phyloP scores from a whole-genome alignment of 2,888 invertebrate species.

The Temnothorax ravouxi region DNA sequence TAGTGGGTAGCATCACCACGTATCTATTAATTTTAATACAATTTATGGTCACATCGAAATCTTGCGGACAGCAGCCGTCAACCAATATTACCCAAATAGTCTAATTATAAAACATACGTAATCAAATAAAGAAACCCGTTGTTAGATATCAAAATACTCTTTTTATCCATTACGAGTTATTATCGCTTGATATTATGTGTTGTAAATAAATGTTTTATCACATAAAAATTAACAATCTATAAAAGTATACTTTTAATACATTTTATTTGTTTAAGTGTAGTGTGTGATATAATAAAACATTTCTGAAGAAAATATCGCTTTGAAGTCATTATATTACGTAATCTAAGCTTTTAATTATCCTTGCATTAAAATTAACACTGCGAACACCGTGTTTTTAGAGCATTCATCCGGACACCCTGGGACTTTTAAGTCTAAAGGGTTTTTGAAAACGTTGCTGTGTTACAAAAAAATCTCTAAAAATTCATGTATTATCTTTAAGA shows the following conservation, averaged over 20 bases:
- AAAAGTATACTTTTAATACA: neutral
- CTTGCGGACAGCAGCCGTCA: too few species aligned
- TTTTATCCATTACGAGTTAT: neutral
- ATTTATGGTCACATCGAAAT: too few species aligned
- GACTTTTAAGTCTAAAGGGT: too few species aligned
- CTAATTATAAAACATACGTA: neutral
- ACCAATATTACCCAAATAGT: too few species aligned
- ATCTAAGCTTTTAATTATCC: neutral
- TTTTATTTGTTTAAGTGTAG: constrained; percentile 1
- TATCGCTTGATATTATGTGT: neutral
- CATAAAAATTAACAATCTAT: neutral
- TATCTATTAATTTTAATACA: too few species aligned
- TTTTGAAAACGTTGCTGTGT: too few species aligned
- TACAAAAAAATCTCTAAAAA: too few species aligned
- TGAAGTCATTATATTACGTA: neutral
- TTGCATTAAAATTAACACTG: neutral
- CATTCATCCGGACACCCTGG: too few species aligned
- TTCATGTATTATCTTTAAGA: too few species aligned
- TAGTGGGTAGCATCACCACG: too few species aligned
- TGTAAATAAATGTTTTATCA: neutral
- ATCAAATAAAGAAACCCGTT: neutral
- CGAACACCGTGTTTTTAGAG: too few species aligned
- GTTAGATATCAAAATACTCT: neutral
- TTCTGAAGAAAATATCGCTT: constrained; percentile 8
- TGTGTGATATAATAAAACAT: constrained; percentile 8